Percentiles rank a stretch among this genome's conserved stretches.
These are phyloP conservation scores for Chrysopilus asiliformis DNA, from an alignment of 2,888 invertebrate genomes.

Conservation along the genomic window DNA sequence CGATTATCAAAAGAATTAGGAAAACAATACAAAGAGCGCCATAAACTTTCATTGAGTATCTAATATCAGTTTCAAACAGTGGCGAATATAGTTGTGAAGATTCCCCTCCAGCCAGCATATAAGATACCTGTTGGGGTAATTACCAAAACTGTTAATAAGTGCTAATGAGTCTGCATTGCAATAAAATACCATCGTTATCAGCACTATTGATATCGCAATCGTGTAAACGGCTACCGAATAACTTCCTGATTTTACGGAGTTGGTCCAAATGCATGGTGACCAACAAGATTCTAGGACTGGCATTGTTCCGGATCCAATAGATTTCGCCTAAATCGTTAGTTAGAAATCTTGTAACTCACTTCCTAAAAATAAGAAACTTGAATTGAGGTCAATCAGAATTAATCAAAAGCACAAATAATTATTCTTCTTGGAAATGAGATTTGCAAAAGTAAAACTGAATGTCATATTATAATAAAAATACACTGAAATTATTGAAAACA, in stretches of 20 bases:
- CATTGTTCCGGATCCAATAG: slow-evolving; percentile 40
- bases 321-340: too few relatives aligned
- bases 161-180: too few relatives aligned
- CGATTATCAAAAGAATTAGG: slow-evolving; percentile 36
- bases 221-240: slow-evolving; percentile 70
- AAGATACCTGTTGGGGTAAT: slow-evolving; percentile 41
- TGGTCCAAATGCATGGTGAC: slow-evolving; percentile 80
- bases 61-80: slow-evolving; percentile 74
- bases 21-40: slow-evolving; percentile 39
- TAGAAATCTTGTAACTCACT: too few relatives aligned
- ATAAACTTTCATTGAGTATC: slow-evolving; percentile 53
- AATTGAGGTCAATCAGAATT: too few relatives aligned
- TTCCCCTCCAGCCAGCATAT: slow-evolving; percentile 76
- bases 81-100: slow-evolving; percentile 81
- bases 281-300: slow-evolving; percentile 64
- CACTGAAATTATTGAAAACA: too few relatives aligned
- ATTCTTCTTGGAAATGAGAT: too few relatives aligned
- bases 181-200: slow-evolving; percentile 50
- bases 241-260: slow-evolving; percentile 60
- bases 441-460: too few relatives aligned
- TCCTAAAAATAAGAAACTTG: not conserved
- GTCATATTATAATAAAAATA: too few relatives aligned
- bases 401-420: too few relatives aligned
- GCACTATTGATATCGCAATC: slow-evolving; percentile 53
- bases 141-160: not conserved